Evolutionary conservation across 2,797 vertebrate species (phyloP).

Genomic region (Semaprochilodus insignis): DNA sequence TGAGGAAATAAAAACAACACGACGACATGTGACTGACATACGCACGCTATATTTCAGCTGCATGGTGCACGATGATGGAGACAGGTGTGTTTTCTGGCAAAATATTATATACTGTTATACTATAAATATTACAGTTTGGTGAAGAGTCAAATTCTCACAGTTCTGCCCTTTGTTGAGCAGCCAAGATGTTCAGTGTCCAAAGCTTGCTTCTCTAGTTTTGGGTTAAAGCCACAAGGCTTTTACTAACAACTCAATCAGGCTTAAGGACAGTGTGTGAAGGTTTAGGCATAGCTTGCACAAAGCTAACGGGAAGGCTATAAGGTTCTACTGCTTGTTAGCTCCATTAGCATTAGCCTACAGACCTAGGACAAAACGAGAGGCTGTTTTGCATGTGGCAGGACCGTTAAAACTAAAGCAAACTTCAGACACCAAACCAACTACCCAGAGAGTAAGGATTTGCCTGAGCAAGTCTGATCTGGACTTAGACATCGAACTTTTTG

Average conservation of each 20-base stretch:
- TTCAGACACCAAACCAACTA: not conserved
- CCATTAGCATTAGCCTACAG: too few species aligned
- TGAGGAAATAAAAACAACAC: conserved; percentile 12
- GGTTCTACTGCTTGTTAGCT: too few species aligned
- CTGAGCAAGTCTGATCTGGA: not conserved
- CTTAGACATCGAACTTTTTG: not conserved
- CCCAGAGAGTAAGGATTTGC: too few species aligned
- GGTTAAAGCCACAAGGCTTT: not conserved
- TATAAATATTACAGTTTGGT: not conserved
- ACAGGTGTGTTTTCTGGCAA: not conserved
- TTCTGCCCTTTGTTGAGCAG: not conserved
- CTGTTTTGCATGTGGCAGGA: too few species aligned
- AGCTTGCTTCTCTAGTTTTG: not conserved
- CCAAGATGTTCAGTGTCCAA: not conserved
- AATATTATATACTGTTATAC: too few species aligned
- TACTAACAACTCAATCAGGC: not conserved
- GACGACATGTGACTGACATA: not conserved
- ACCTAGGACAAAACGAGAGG: too few species aligned
- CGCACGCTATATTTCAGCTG: not conserved
- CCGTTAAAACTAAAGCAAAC: too few species aligned
- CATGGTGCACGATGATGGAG: not conserved
- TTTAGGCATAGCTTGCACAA: too few species aligned
- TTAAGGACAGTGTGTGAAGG: too few species aligned
- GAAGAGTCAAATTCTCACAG: not conserved
- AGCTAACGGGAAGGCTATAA: too few species aligned